Conservation (phyloP, 2,888 invertebrate genomes). For the Toxonevra muliebris region DNA sequence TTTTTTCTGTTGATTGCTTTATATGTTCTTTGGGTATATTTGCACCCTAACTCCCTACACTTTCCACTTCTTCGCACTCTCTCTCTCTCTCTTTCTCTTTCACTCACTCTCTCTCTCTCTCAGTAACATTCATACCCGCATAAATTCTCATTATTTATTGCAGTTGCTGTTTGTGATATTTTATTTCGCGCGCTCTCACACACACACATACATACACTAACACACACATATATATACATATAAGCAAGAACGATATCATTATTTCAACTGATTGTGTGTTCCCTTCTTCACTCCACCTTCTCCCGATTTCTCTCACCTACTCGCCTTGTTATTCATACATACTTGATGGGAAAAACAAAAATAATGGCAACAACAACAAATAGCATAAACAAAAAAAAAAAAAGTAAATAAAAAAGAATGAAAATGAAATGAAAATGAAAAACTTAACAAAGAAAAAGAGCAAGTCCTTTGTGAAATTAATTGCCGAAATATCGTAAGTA, state of each 20-base stretch:
- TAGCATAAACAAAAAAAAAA: slow-evolving; percentile 11
- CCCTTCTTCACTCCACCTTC: background rate
- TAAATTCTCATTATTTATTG: slow-evolving; percentile 63
- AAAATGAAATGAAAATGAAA: slow-evolving; percentile 29
- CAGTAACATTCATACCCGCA: slow-evolving; percentile 39
- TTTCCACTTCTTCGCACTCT: background rate
- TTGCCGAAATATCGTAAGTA: slow-evolving; percentile 34
- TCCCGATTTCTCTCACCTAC: background rate
- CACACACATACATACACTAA: background rate
- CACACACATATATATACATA: background rate
- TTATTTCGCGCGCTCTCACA: slow-evolving; percentile 50
- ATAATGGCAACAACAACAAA: slow-evolving; percentile 8
- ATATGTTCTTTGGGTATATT: too few species aligned
- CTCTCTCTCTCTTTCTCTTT: background rate
- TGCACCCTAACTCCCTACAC: background rate
- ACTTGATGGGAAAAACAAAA: background rate
- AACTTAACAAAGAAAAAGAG: slow-evolving; percentile 60
- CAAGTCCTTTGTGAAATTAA: slow-evolving; percentile 57
- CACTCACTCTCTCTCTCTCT: background rate
- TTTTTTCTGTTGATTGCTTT: too few species aligned
- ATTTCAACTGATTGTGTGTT: background rate
- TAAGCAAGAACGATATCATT: background rate
- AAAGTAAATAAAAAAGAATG: slow-evolving; percentile 5
- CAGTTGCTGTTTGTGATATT: slow-evolving; percentile 62
- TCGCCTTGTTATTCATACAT: too few species aligned